Conservation (phyloP, 1,140 invertebrate genomes). For the Polypedilum vanderplanki region DNA sequence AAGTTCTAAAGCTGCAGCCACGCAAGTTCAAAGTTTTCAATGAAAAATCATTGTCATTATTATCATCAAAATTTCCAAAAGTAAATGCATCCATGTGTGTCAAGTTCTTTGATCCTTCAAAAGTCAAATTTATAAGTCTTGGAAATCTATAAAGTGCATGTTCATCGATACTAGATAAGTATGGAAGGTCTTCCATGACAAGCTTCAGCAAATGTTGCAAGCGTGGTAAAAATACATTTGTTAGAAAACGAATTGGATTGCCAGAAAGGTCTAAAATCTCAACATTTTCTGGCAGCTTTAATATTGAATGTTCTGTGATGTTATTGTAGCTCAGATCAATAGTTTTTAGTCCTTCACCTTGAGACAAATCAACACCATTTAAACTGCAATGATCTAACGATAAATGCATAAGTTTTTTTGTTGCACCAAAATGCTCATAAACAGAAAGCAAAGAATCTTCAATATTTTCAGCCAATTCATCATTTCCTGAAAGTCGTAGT, state of each 20-base stretch:
- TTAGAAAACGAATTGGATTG: background rate
- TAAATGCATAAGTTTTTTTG: background rate
- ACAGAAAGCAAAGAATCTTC: background rate
- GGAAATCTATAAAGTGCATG: slow-evolving; percentile 8
- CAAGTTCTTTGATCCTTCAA: slow-evolving; percentile 15
- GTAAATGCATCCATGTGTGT: background rate
- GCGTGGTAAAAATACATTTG: background rate
- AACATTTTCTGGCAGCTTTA: background rate
- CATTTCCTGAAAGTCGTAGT: background rate
- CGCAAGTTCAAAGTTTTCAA: background rate
- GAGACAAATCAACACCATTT: background rate
- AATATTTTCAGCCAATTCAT: background rate
- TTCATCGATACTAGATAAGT: background rate
- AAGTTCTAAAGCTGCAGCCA: background rate
- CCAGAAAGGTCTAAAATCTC: background rate
- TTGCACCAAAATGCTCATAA: background rate
- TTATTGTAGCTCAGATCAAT: background rate
- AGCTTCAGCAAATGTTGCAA: background rate
- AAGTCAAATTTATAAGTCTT: background rate
- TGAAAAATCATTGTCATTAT: background rate
- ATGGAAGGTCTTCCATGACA: background rate
- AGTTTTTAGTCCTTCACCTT: background rate
- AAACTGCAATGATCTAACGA: background rate
- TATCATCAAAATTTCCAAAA: background rate
- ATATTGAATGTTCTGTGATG: background rate